Percentiles rank a stretch among this genome's conserved stretches.
phyloP scores from a whole-genome alignment of 2,113 vertebrate species.

The Cinclus mexicanus region DNA sequence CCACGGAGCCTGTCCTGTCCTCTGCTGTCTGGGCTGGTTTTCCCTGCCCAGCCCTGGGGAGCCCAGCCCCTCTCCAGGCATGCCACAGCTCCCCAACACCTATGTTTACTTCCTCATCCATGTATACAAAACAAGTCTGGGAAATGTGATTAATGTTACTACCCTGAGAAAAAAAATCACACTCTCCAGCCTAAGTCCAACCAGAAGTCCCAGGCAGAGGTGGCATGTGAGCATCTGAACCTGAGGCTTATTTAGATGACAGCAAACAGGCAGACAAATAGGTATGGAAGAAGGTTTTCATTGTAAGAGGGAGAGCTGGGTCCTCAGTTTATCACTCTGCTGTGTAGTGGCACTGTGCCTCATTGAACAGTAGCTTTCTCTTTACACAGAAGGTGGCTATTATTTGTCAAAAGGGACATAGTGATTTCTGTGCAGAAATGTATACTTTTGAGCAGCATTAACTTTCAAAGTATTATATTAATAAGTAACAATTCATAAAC shows the following conservation, averaged over 20 bases:
- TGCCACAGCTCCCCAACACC: neutral
- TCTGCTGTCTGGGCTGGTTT: neutral
- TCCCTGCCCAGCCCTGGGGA: neutral
- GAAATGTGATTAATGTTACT: neutral
- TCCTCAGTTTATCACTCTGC: neutral
- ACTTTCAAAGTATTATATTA: neutral
- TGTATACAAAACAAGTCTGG: neutral
- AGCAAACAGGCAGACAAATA: neutral
- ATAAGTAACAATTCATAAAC: neutral
- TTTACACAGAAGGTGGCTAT: neutral
- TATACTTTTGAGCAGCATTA: neutral
- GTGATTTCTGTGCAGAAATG: neutral
- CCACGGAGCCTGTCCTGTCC: neutral
- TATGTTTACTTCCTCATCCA: neutral
- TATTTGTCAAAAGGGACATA: neutral
- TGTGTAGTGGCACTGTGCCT: neutral
- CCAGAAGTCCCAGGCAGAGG: neutral
- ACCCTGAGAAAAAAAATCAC: neutral
- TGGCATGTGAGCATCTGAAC: neutral
- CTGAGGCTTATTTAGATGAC: neutral
- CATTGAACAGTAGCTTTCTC: neutral
- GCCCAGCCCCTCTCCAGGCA: neutral
- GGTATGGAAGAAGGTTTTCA: neutral
- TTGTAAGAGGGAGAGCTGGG: neutral
- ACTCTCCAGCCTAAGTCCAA: neutral